phyloP scores from a whole-genome alignment of 2,888 invertebrate species.

The Metopia argyrocephala region DNA sequence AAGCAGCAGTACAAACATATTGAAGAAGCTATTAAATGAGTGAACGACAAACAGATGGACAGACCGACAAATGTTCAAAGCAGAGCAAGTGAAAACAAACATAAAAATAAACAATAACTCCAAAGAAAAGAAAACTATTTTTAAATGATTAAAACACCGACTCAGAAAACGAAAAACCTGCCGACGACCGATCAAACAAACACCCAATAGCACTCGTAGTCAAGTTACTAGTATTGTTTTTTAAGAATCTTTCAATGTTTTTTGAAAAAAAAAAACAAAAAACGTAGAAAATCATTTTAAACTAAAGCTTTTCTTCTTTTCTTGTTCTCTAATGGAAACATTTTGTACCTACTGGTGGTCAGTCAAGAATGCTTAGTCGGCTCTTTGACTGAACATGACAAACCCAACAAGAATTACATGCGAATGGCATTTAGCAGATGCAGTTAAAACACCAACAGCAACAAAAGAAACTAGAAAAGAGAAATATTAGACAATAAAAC shows the following conservation, averaged over 20 bases:
- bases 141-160: constrained; percentile 36
- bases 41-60: constrained; percentile 10
- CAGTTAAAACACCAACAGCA: not conserved
- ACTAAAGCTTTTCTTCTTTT: constrained; percentile 36
- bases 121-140: constrained; percentile 34
- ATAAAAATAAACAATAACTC: constrained; percentile 39
- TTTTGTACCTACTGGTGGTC: constrained; percentile 12
- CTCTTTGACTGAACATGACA: constrained; percentile 33
- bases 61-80: constrained; percentile 7
- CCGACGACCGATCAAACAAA: constrained; percentile 9
- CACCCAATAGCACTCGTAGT: not conserved
- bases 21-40: constrained; percentile 18
- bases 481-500: too few species aligned
- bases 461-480: not conserved
- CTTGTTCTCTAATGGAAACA: too few species aligned
- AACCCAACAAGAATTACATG: not conserved
- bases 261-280: not conserved
- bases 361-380: not conserved
- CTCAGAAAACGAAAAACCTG: too few species aligned
- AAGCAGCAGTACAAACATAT: constrained; percentile 29
- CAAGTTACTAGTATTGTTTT: not conserved
- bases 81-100: not conserved
- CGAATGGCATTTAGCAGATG: not conserved
- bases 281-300: constrained; percentile 37
- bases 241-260: constrained; percentile 12